Conservation (phyloP, 2,113 vertebrate genomes). For the Catagonus wagneri region DNA sequence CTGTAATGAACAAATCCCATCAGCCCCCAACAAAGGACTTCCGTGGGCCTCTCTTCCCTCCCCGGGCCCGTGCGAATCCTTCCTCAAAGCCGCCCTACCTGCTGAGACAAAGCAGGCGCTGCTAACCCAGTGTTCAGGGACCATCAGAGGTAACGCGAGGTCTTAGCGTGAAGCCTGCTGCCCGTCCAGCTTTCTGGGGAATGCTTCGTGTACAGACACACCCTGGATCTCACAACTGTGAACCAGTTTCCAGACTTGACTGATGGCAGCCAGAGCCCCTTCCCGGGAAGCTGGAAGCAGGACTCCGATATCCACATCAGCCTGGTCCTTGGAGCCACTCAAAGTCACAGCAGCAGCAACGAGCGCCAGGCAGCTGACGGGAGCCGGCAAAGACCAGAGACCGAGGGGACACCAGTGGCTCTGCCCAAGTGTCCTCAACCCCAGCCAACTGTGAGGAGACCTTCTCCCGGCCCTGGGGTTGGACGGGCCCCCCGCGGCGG, state of each 20-base stretch:
- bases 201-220: slow-evolving; percentile 29
- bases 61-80: not conserved
- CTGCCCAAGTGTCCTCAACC: not conserved
- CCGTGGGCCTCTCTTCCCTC: not conserved
- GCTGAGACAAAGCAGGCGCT: not conserved
- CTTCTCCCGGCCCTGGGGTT: not conserved
- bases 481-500: not conserved
- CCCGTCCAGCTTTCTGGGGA: slow-evolving; percentile 41
- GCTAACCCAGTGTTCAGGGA: not conserved
- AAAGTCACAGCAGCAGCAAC: not conserved
- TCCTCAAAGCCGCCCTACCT: not conserved
- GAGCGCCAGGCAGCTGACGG: not conserved
- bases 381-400: not conserved
- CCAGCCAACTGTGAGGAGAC: fast-evolving
- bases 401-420: not conserved
- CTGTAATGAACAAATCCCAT: not conserved
- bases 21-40: not conserved
- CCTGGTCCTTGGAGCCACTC: not conserved
- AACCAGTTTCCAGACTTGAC: slow-evolving; percentile 22
- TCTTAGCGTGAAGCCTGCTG: not conserved
- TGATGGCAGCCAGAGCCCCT: not conserved
- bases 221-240: not conserved
- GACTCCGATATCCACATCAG: not conserved
- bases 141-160: not conserved
- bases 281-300: not conserved